Evolutionary conservation across 2,113 vertebrate genomes (phyloP), one percentile per base, ranked within the genome.

Genomic region (Notarius lentiginosus): DNA sequence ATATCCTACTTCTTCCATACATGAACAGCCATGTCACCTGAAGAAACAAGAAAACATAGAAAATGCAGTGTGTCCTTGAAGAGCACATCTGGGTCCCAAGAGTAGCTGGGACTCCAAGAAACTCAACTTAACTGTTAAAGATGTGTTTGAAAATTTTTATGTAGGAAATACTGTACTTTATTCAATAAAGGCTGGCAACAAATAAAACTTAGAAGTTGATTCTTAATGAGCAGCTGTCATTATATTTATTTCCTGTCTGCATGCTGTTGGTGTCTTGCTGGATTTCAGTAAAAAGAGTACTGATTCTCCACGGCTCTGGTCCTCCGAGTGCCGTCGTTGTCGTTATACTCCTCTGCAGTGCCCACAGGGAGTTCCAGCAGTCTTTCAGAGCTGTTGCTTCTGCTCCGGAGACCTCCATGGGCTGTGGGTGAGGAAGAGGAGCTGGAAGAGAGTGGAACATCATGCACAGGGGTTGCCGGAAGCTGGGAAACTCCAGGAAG

Each of bases 221-320:
- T 61, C 47, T 53, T 24, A 61, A 85, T 53, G 20, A 65, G 73
- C 41, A 12, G 41, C 24, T 14, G 11, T 84, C 55, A 60, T 60
- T 60, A 8, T 20, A 20, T 27, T 55, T 11, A n/a, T 27, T 27
- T 83, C 49, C 49, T 68, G 6, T 27, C 56, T 24, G 17, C 11
- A 60, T 75, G 18, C 72, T 49, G 72, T 51, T 56, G 81, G 34
- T 22, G 5, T 56, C 30, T 41, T 58, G 53, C 8, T 51, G 49
- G 51, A 61, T 14, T 58, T 98, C 92, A 99, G 93, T 99, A 99
- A 94, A 99, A 99, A 88, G 98, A 98, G 90, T 99, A 99, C 41
- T 99, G 98, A 94, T 99, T 99, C 91, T 99, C 98, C 30, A 99
- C 97, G 0, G 98, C 98, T 60, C 98, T 94, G 87, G 97, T 94